Percentiles rank a stretch among this genome's conserved stretches.
phyloP scores from a whole-genome alignment of 2,888 invertebrate genomes.

The Sphinx pinastri region DNA sequence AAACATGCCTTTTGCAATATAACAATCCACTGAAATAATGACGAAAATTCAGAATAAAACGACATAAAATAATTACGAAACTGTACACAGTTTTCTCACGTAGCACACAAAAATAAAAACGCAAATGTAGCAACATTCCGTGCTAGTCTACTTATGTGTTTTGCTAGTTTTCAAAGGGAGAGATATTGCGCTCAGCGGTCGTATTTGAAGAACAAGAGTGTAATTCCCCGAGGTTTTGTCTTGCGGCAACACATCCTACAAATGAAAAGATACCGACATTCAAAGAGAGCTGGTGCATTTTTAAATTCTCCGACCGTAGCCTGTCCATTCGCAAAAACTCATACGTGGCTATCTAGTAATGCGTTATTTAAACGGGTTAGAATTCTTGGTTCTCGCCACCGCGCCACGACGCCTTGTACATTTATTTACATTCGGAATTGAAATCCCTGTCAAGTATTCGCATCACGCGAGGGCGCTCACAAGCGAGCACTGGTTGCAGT shows the following conservation, averaged over 20 bases:
- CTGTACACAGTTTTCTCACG: conserved; percentile 51
- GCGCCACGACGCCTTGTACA: neutral
- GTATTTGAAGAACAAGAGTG: conserved; percentile 78
- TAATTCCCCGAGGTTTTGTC: conserved; percentile 80
- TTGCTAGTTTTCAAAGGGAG: conserved; percentile 73
- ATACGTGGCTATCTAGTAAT: conserved; percentile 27
- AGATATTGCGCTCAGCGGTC: conserved; percentile 70
- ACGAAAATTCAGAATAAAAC: conserved; percentile 6
- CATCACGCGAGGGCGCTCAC: conserved; percentile 38
- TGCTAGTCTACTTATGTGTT: conserved; percentile 74
- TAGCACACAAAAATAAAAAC: conserved; percentile 52
- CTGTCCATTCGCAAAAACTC: conserved; percentile 49
- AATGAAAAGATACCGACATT: conserved; percentile 74
- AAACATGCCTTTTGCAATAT: too few relatives aligned
- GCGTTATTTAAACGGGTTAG: neutral
- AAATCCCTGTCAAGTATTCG: conserved; percentile 47
- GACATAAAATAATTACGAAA: conserved; percentile 43
- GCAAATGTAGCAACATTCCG: conserved; percentile 61
- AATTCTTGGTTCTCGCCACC: neutral
- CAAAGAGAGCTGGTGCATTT: conserved; percentile 72
- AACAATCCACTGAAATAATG: too few relatives aligned
- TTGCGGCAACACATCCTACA: conserved; percentile 70
- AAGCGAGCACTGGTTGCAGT: conserved; percentile 38
- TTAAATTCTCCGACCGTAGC: conserved; percentile 61
- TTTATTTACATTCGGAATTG: conserved; percentile 33